Percentiles rank a stretch among this genome's conserved stretches.
phyloP scores from a whole-genome alignment of 2,888 invertebrate genomes.

The Andricus quercusramuli region DNA sequence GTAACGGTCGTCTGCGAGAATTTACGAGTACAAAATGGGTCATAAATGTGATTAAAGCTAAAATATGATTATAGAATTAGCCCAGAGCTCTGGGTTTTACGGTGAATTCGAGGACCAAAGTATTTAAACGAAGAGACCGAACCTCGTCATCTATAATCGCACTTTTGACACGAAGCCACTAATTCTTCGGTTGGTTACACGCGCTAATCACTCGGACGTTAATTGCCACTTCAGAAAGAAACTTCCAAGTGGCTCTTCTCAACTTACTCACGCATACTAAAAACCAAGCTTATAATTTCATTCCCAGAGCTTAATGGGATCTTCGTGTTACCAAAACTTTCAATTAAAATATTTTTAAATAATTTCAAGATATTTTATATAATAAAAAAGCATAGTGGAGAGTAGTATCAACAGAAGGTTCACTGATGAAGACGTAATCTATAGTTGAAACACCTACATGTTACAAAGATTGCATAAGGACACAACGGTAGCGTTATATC shows the following conservation, averaged over 20 bases:
- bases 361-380: too few species aligned
- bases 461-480: slow-evolving; percentile 14
- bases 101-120: slow-evolving; percentile 45
- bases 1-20: background rate
- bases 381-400: too few species aligned
- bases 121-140: slow-evolving; percentile 41
- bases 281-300: slow-evolving; percentile 21
- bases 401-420: background rate
- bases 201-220: slow-evolving; percentile 54
- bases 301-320: slow-evolving; percentile 24
- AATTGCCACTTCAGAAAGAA: slow-evolving; percentile 33
- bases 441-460: background rate
- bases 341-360: background rate
- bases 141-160: slow-evolving; percentile 55
- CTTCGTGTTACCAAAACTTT: background rate
- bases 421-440: background rate
- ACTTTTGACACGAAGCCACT: slow-evolving; percentile 57
- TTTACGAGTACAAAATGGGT: slow-evolving; percentile 68
- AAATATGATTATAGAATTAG: slow-evolving; percentile 76
- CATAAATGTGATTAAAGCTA: slow-evolving; percentile 76
- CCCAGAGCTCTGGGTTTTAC: slow-evolving; percentile 50
- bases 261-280: slow-evolving; percentile 19
- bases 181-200: slow-evolving; percentile 56
- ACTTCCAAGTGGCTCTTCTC: slow-evolving; percentile 23
- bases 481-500: slow-evolving; percentile 14